These are phyloP conservation scores for Pammene fasciana DNA, from an alignment of 2,888 invertebrate species.

Conservation along the genomic window DNA sequence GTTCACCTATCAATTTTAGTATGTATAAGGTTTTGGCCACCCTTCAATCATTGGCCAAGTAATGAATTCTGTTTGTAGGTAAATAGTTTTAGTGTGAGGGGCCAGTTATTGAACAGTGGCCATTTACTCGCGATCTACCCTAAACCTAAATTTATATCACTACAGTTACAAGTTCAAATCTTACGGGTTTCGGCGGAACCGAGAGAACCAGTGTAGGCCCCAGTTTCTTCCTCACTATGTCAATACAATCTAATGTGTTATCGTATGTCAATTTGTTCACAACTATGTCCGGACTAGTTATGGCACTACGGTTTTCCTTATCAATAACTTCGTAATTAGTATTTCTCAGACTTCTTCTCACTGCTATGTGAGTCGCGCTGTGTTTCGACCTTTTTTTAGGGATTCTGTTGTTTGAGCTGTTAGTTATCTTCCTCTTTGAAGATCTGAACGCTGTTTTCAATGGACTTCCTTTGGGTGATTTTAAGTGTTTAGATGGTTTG, in stretches of 20 bases:
- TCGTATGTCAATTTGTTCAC: background rate
- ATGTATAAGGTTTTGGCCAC: no score
- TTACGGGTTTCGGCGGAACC: slow-evolving; percentile 58
- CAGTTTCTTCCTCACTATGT: slow-evolving; percentile 3
- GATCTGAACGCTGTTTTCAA: background rate
- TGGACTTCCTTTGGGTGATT: slow-evolving; percentile 8
- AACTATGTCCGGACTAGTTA: background rate
- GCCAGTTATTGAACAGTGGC: no score
- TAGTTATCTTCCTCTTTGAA: background rate
- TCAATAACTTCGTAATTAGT: background rate
- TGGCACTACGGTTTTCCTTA: background rate
- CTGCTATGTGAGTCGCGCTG: background rate
- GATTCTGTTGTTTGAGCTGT: background rate
- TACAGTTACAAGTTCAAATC: slow-evolving; percentile 22
- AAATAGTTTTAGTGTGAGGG: no score
- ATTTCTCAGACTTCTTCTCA: background rate
- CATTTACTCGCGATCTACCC: no score
- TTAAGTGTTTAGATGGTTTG: slow-evolving; percentile 11
- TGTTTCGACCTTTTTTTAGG: slow-evolving; percentile 15
- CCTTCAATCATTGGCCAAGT: no score
- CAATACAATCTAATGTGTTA: background rate
- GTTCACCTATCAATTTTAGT: no score
- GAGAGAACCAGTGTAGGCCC: slow-evolving; percentile 8
- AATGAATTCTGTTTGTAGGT: no score
- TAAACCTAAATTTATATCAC: no score